Evolutionary conservation across 2,113 vertebrate genomes (phyloP), one percentile per base, ranked within the genome.

Genomic region (Caracal caracal): DNA sequence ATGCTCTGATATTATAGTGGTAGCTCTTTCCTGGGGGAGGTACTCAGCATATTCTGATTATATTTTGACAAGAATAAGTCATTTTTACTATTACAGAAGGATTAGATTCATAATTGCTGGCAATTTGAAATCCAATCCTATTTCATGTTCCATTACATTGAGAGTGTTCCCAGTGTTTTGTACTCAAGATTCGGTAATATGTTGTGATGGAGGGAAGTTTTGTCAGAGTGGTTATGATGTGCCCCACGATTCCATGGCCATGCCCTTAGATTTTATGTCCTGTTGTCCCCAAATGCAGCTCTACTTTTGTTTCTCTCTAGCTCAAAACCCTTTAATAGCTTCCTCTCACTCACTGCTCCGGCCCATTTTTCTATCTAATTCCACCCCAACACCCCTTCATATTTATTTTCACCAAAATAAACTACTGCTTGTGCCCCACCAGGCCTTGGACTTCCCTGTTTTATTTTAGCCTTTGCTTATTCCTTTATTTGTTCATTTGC

Each of bases 91-190:
- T 81, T 73, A 61, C 11, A 73, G 56, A 53, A 80, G 30, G 26
- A 43, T 87, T 94, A 82, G 10, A 86, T 89, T 95, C 76, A 93
- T 33, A 79, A 13, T 68, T 90, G 61, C 15, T 94, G 28, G 66
- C 24, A 6, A 7, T 71, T 88, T 61, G 79, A 93, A 94, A 94
- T 93, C 28, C 3, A 76, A 8, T 47, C 17, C 3, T 80, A 30
- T 79, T 93, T 79, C 22, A 19, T 71, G 65, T 91, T 76, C 6
- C 43, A 37, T 94, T 30, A 68, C 6, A 63, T 65, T 88, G 56
- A 63, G 51, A 80, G 3, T 70, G 10, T 87, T 90, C 88, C 22
- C 6, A 88, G 33, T 28, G 40, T 37, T 84, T 90, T 5, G 4
- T 6, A 20, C 7, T 47, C 30, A 37, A 89, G 40, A 53, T 90